Percentiles rank a stretch among this genome's conserved stretches.
phyloP scores from a whole-genome alignment of 2,797 vertebrate genomes.

The Argyrosomus regius region DNA sequence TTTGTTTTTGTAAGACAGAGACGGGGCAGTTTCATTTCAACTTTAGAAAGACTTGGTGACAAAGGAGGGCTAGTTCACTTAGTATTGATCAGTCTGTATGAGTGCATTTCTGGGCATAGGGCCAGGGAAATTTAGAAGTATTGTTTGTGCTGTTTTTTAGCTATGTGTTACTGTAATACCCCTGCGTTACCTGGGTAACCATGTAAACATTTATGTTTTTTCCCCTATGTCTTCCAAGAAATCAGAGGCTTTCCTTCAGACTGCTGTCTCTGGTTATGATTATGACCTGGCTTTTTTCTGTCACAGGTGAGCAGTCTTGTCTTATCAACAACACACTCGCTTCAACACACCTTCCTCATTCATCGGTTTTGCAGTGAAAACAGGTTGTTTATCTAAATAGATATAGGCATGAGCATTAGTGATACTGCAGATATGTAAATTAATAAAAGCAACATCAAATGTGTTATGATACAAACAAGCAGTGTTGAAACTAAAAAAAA shows the following conservation, averaged over 20 bases:
- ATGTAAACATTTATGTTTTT: not conserved
- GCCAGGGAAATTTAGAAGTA: not conserved
- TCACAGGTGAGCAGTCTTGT: slow-evolving; percentile 46
- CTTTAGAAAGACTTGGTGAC: not conserved
- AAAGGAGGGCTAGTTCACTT: not conserved
- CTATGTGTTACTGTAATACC: not conserved
- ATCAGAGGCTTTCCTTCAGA: rapidly evolving
- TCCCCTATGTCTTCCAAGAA: slow-evolving; percentile 11
- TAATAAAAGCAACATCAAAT: not conserved
- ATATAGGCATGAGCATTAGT: too few relatives aligned
- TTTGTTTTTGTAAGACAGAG: not conserved
- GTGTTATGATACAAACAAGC: not conserved
- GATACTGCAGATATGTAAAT: not conserved
- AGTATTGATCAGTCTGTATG: not conserved
- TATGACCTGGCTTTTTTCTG: rapidly evolving
- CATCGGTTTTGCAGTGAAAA: too few relatives aligned
- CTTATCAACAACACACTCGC: not conserved
- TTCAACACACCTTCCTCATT: not conserved
- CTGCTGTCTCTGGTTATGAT: not conserved
- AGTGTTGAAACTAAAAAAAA: not conserved
- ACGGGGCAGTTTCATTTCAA: not conserved
- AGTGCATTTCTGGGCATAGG: not conserved
- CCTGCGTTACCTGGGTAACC: not conserved
- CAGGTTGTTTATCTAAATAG: too few relatives aligned
- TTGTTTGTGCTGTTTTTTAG: not conserved